Evolutionary conservation across 2,888 invertebrate species (phyloP), one percentile per base, ranked within the genome.

Genomic region (Ametastegia equiseti): DNA sequence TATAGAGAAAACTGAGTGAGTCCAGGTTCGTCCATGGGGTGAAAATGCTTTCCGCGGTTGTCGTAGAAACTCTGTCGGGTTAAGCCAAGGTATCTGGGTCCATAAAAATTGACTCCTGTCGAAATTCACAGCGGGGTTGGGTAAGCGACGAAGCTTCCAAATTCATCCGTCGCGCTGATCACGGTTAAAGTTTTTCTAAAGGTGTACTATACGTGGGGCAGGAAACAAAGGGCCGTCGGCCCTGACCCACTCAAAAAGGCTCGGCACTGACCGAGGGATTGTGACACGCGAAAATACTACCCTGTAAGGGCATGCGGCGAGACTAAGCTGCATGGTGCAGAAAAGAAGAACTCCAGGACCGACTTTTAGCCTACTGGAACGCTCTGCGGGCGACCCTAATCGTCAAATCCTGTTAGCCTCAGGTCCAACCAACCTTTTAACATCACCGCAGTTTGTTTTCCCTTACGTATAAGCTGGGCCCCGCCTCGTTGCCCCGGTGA

Each of bases 41-140:
- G 42, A 54, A 78, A 78, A 78, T 78, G 60, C n/a, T 78, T 78
- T 60, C 60, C 77, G 77, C 77, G 77, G 30, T 60, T 57, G 36
- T 60, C 47, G 39, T n/a, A n/a, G n/a, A n/a, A n/a, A 42, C 30
- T 42, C 5, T 36, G 42, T n/a, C 60, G 77, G 33, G 50, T 78
- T 78, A 78, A 71, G n/a, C n/a, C n/a, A n/a, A 27, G 65, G 65
- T n/a, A 39, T 67, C 65, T 36, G 71, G 36, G 27, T 57, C 77
- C 77, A 78, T 78, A 78, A 78, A 78, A 57, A 78, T 78, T 78
- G 77, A 78, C 77, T 78, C 77, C 77, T 78, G 77, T 78, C 77
- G 23, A 60, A 78, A 78, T 78, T 60, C 77, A 39, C 60, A 60
- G 77, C 60, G n/a, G 77, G 77, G 39, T 23, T n/a, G n/a, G n/a